Evolutionary conservation across 37 sponge, comb jelly and placozoan genomes (phyloP).

Genomic region (Amphimedon queenslandica): DNA sequence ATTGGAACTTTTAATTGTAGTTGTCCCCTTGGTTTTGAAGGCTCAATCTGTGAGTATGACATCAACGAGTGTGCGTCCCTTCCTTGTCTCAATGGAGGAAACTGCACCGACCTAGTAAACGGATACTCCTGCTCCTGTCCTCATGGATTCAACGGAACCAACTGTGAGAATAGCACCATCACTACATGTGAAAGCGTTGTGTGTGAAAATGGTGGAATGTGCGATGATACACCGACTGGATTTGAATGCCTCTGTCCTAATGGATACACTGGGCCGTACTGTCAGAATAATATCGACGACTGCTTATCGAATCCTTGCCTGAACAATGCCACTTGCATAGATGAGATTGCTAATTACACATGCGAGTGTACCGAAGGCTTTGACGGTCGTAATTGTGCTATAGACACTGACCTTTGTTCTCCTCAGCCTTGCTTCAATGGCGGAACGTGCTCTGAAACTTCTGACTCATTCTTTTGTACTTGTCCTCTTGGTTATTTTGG

Average conservation of each 20-base stretch:
- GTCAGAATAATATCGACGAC: conserved; percentile 13
- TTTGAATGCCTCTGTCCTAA: conserved; percentile 40
- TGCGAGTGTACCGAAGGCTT: conserved; percentile 50
- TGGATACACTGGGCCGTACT: conserved; percentile 14
- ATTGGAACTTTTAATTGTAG: conserved; percentile 15
- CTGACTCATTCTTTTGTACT: conserved; percentile 40
- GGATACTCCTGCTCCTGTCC: conserved; percentile 51
- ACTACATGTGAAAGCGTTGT: conserved; percentile 16
- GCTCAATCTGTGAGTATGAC: conserved; percentile 30
- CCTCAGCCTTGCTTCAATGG: background rate
- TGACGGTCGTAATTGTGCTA: conserved; percentile 36
- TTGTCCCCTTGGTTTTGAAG: conserved; percentile 54
- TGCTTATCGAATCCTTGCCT: conserved; percentile 15
- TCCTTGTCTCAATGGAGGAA: conserved; percentile 56
- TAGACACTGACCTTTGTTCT: conserved; percentile 17
- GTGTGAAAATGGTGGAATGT: conserved; percentile 42
- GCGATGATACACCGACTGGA: conserved; percentile 11
- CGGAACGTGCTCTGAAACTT: conserved; percentile 12
- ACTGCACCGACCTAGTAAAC: conserved; percentile 46
- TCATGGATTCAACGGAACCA: conserved; percentile 46
- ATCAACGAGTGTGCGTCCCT: conserved; percentile 49
- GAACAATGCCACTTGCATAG: conserved; percentile 19
- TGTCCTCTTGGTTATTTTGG: conserved; percentile 64
- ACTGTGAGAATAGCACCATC: conserved; percentile 11
- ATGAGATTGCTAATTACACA: conserved; percentile 27